A percentile compares a stretch with the other conserved stretches of the same genome.
Conservation (phyloP, 2,888 invertebrate species). For the Chymomyza fuscimana region DNA sequence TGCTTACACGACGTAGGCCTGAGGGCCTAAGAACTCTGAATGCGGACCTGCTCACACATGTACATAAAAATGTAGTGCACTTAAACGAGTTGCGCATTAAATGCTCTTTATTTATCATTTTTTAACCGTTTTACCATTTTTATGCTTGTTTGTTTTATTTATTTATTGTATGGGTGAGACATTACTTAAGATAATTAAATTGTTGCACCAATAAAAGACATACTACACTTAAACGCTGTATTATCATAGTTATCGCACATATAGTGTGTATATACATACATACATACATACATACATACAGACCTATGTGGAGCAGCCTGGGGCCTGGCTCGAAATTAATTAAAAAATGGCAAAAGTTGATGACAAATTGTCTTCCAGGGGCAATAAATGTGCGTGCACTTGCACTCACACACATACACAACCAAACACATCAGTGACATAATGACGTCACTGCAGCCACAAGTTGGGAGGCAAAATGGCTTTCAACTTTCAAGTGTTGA, state of each 20-base stretch:
- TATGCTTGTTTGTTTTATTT: background rate
- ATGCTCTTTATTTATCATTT: background rate
- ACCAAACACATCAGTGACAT: background rate
- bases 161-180: conserved; percentile 32
- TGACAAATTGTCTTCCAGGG: conserved; percentile 53
- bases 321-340: conserved; percentile 36
- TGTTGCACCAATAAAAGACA: conserved; percentile 22
- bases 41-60: background rate
- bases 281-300: background rate
- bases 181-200: conserved; percentile 67
- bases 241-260: background rate
- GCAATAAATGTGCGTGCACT: conserved; percentile 43
- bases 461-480: background rate
- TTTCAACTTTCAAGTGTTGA: conserved; percentile 33
- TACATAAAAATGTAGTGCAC: background rate
- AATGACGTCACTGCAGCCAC: conserved; percentile 30
- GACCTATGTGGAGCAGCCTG: background rate
- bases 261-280: no score
- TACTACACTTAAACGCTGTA: background rate
- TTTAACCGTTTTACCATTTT: background rate
- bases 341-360: conserved; percentile 53
- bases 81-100: background rate
- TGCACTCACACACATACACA: background rate
- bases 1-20: no score
- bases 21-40: no score